Percentiles rank a stretch among this genome's conserved stretches.
Conservation (phyloP, 2,113 vertebrate genomes). For the Fregata magnificens region DNA sequence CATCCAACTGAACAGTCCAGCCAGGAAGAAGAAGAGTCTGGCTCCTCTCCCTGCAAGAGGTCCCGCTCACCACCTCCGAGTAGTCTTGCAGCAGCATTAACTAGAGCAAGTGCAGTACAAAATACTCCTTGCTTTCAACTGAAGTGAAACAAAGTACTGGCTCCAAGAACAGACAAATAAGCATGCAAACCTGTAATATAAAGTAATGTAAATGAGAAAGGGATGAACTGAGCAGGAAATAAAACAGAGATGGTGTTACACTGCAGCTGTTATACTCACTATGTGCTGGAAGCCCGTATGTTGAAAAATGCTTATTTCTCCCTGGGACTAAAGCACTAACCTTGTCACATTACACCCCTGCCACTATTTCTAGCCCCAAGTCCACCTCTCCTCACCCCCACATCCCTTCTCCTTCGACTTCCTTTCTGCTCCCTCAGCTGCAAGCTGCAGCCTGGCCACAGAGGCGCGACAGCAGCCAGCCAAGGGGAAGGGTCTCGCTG, state of each 20-base stretch:
- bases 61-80: neutral
- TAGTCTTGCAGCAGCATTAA: neutral
- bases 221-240: neutral
- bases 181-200: neutral
- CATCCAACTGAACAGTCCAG: neutral
- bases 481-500: neutral
- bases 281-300: neutral
- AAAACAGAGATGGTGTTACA: neutral
- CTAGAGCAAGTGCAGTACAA: neutral
- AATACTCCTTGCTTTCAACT: neutral
- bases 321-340: neutral
- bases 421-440: neutral
- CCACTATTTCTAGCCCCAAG: neutral
- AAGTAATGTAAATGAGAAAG: neutral
- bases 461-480: rapidly evolving
- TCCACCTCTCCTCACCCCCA: neutral
- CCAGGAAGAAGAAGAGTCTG: neutral
- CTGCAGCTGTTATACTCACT: neutral
- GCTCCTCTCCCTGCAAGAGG: neutral
- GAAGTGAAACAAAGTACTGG: neutral
- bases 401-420: neutral
- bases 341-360: neutral
- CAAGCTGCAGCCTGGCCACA: neutral
- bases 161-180: neutral
- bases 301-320: neutral